Base-by-base conservation (phyloP, 2,888 invertebrate species). In the Chrysolina americana region DNA sequence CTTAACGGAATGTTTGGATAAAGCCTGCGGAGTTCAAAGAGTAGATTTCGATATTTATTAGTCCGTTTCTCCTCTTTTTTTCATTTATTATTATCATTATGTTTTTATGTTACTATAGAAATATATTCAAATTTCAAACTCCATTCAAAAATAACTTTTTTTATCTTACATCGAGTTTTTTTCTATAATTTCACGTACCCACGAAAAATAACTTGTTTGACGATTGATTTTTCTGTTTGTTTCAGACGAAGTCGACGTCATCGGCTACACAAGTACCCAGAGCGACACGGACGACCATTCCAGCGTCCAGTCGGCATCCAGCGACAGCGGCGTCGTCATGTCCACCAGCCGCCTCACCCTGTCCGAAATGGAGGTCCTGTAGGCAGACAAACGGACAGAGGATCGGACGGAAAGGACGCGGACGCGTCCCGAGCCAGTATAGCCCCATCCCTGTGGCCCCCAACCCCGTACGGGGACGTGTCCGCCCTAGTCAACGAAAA, bases 221-320 rank as follows among this genome's bases (percentile, higher is more conserved):
- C 4, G 36, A 36, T 36, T 17, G 36, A 36, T 36, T 17, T 59
- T 65, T 36, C 76, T 75, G 65, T 17, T 79, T 74, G 73, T 76
- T 76, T 15, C 92, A 95, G 95, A 95, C 89, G 95, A 95, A 88
- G 94, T 95, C 85, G 95, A 95, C 89, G 94, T 95, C 86, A 93
- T 94, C 85, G 95, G 95, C 73, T 95, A 95, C 90, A 94, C 94
- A n/a, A 94, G 94, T 87, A 94, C 94, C 90, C 94, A 94, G 87
- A 94, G 94, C 90, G 94, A 94, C 89, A 95, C 93, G 87, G 94
- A 95, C 89, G 95, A 95, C 89, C 95, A 95, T 82, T 95, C 95
- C 89, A 95, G 95, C 88, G 93, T 94, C 86, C 93, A 93, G 89
- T 94, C 94, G 80, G 93, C 92, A 73, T 92, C 92, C 84, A 92